phyloP scores from a whole-genome alignment of 1,140 invertebrate species.

The Ridgeia piscesae region DNA sequence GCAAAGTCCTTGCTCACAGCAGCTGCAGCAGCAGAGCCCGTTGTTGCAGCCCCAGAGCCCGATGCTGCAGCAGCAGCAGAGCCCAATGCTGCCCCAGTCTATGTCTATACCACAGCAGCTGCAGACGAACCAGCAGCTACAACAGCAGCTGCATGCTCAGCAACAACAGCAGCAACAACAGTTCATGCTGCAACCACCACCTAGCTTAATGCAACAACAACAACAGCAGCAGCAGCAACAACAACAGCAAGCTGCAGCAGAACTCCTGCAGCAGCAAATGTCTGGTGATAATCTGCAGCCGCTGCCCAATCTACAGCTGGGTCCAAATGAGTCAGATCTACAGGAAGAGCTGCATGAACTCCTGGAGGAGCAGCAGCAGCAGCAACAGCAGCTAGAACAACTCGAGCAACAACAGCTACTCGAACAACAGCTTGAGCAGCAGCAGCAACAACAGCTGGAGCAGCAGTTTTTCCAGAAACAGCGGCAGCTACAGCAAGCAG shows the following conservation, averaged over 20 bases:
- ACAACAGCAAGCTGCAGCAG: conserved; percentile 18
- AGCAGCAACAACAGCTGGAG: conserved; percentile 27
- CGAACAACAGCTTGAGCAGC: conserved; percentile 25
- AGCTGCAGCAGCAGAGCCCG: conserved; percentile 23
- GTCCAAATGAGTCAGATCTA: neutral
- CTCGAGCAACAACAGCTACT: conserved; percentile 37
- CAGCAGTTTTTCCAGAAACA: conserved; percentile 26
- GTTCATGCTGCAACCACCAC: conserved; percentile 19
- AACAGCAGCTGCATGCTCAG: conserved; percentile 23
- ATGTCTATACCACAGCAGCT: neutral
- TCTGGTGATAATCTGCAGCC: neutral
- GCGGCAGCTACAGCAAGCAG: conserved; percentile 21
- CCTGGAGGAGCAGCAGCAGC: conserved; percentile 37
- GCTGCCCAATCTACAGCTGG: neutral
- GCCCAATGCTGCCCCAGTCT: neutral
- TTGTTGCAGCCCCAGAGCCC: neutral
- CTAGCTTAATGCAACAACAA: conserved; percentile 31
- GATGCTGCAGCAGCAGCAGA: conserved; percentile 25
- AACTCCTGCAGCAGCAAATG: neutral
- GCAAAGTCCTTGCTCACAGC: conserved; percentile 24
- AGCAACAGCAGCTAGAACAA: conserved; percentile 50
- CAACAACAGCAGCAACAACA: conserved; percentile 26
- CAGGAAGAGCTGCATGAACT: conserved; percentile 1
- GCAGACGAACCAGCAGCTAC: conserved; percentile 10
- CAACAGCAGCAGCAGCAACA: conserved; percentile 42